A percentile compares a stretch with the other conserved stretches of the same genome.
phyloP scores from a whole-genome alignment of 2,888 invertebrate genomes.

The Leucophenga montana region DNA sequence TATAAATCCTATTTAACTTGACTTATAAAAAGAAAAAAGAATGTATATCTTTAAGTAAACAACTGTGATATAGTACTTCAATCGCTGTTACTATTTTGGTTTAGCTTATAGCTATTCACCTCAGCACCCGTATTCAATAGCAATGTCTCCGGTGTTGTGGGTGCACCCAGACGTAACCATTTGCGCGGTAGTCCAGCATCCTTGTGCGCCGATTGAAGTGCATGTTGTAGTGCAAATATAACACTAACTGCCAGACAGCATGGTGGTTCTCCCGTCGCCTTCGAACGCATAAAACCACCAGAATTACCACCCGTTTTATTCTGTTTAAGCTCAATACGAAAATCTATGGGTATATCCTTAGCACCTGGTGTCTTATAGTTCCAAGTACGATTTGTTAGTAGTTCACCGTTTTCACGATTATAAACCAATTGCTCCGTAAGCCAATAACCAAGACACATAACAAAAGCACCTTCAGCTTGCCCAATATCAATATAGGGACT shows the following conservation, averaged over 20 bases:
- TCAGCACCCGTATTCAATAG: slow-evolving; percentile 52
- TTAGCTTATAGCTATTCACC: too few species aligned
- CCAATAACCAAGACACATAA: slow-evolving; percentile 84
- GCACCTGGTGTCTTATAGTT: slow-evolving; percentile 83
- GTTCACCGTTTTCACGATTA: slow-evolving; percentile 77
- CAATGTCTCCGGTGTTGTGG: slow-evolving; percentile 60
- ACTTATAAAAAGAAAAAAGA: too few species aligned
- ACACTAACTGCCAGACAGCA: slow-evolving; percentile 75
- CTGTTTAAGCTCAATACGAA: slow-evolving; percentile 79
- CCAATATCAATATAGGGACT: slow-evolving; percentile 82
- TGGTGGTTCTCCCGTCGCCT: slow-evolving; percentile 79
- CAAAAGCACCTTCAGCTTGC: slow-evolving; percentile 84
- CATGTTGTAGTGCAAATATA: slow-evolving; percentile 79
- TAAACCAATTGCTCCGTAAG: slow-evolving; percentile 81
- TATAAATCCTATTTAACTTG: too few species aligned
- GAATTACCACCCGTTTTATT: slow-evolving; percentile 76
- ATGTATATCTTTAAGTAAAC: too few species aligned
- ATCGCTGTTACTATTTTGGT: too few species aligned
- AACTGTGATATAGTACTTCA: too few species aligned
- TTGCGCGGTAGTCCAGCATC: slow-evolving; percentile 75
- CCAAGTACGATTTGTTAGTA: slow-evolving; percentile 85
- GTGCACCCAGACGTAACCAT: slow-evolving; percentile 61
- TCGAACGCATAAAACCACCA: slow-evolving; percentile 80
- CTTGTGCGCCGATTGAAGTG: slow-evolving; percentile 78
- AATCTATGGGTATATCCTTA: slow-evolving; percentile 84